These are phyloP conservation scores for Conus betulinus DNA, from an alignment of 1,140 invertebrate species.

Conservation along the genomic window DNA sequence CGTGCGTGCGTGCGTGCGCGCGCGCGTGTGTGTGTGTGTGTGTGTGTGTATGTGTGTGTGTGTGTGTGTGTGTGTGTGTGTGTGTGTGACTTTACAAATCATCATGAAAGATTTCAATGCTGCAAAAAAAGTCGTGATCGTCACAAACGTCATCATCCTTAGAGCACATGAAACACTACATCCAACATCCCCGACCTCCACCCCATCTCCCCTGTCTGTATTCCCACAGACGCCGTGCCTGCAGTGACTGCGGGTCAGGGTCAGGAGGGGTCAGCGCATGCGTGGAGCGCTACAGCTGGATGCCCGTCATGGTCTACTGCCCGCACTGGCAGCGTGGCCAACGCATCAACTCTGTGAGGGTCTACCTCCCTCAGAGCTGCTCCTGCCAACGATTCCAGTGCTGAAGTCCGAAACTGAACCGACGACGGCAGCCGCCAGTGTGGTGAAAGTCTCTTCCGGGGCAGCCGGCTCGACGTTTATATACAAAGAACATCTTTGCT, in stretches of 20 bases:
- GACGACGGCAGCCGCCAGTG: no score
- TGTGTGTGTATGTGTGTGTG: no score
- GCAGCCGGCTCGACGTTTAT: neutral
- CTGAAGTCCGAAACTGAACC: neutral
- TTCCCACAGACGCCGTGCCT: neutral
- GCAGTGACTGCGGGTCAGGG: neutral
- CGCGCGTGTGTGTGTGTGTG: no score
- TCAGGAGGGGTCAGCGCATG: neutral
- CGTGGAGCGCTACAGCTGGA: constrained; percentile 18
- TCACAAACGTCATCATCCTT: neutral
- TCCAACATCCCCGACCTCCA: neutral
- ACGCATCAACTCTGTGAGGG: neutral
- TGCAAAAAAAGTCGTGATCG: neutral
- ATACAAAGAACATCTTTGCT: neutral
- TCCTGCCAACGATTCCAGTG: constrained; percentile 7
- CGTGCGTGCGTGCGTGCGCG: no score
- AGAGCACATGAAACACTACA: neutral
- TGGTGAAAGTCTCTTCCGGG: no score
- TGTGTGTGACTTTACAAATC: no score
- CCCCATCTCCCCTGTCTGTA: neutral
- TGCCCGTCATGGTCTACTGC: constrained; percentile 15
- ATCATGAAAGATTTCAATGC: no score
- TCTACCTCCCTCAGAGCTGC: constrained; percentile 21
- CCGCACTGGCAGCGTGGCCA: constrained; percentile 11
- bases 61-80: no score